Evolutionary conservation across 2,113 vertebrate genomes (phyloP).

Genomic region (Anser cygnoides): DNA sequence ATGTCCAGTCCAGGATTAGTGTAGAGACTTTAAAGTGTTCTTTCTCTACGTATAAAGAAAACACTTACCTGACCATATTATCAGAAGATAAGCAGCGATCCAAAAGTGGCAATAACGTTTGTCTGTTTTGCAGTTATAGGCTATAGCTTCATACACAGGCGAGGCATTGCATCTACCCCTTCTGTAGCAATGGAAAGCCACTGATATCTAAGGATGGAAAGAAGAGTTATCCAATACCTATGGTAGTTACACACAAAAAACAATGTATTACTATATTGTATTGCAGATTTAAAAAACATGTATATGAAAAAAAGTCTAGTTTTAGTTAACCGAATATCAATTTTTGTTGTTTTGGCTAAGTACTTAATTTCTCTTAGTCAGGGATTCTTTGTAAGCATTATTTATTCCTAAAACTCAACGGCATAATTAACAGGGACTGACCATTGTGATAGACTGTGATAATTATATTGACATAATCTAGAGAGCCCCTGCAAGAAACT

Average conservation of each 20-base stretch:
- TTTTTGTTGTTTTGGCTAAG: background rate
- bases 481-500: background rate
- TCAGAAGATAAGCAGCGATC: background rate
- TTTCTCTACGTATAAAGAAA: background rate
- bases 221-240: background rate
- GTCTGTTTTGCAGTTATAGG: background rate
- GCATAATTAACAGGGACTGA: background rate
- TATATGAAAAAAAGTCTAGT: background rate
- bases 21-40: background rate
- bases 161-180: background rate
- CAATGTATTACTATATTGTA: background rate
- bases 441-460: background rate
- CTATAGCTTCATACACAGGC: background rate
- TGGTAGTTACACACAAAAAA: background rate
- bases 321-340: background rate
- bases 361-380: background rate
- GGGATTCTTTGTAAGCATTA: background rate
- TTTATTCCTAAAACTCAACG: background rate
- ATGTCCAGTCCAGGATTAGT: background rate
- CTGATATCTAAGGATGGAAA: background rate
- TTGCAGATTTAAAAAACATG: background rate
- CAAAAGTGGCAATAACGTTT: background rate
- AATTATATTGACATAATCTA: background rate
- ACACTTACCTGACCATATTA: background rate
- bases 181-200: background rate